Evolutionary conservation across 1,140 invertebrate genomes (phyloP).

Genomic region (Copidosoma floridanum): DNA sequence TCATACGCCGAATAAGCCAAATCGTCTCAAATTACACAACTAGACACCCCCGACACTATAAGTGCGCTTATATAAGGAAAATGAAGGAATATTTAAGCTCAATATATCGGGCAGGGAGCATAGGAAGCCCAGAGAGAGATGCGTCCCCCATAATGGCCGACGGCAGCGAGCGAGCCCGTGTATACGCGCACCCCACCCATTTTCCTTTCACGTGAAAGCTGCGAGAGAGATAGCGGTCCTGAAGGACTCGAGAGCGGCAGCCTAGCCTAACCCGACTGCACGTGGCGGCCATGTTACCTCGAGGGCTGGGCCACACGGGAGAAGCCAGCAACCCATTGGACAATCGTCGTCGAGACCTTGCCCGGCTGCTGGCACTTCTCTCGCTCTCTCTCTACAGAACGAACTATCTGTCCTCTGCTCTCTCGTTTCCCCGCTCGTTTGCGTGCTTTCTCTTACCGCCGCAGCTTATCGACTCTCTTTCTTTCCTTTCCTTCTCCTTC

Average conservation of each 20-base stretch:
- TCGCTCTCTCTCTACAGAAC: not conserved
- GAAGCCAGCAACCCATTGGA: constrained; percentile 52
- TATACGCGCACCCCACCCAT: constrained; percentile 39
- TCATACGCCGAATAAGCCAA: no score
- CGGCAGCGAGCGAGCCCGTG: constrained; percentile 17
- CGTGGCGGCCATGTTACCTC: constrained; percentile 51
- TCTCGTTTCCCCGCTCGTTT: constrained; percentile 5
- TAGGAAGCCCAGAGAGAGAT: no score
- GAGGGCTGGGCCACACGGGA: constrained; percentile 53
- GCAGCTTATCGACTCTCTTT: constrained; percentile 33
- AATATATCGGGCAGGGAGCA: no score
- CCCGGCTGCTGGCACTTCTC: not conserved
- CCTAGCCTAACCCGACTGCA: constrained; percentile 38
- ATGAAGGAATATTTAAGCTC: no score
- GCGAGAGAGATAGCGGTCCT: constrained; percentile 33
- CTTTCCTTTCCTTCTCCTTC: constrained; percentile 13
- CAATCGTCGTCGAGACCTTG: constrained; percentile 9
- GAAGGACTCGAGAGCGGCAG: constrained; percentile 45
- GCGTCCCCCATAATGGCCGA: constrained; percentile 52
- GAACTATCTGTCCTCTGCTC: no score
- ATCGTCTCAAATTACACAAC: no score
- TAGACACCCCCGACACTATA: no score
- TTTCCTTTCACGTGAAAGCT: constrained; percentile 28
- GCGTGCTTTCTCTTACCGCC: constrained; percentile 32
- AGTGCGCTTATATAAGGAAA: no score